Percentiles rank a stretch among this genome's conserved stretches.
Conservation (phyloP, 2,888 invertebrate genomes). For the Drepanosiphum platanoidis region DNA sequence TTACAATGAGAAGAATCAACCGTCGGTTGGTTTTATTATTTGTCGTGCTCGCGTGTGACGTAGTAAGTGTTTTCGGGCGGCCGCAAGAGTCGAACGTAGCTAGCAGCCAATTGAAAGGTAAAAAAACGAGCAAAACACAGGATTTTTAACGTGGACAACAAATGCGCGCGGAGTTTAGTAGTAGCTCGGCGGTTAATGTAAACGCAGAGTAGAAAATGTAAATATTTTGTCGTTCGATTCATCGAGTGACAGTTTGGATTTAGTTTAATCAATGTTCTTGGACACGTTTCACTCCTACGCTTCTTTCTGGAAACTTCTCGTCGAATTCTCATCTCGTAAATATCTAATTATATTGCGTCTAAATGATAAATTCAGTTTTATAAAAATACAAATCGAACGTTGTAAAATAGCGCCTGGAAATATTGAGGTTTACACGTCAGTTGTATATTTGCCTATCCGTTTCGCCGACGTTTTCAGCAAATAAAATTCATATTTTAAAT, state of each 20-base stretch:
- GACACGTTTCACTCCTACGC: no score
- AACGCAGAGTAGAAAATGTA: no score
- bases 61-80: conserved; percentile 53
- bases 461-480: conserved; percentile 5
- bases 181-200: no score
- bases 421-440: neutral
- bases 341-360: no score
- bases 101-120: conserved; percentile 39
- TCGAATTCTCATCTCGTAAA: no score
- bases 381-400: no score
- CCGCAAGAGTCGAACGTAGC: conserved; percentile 26
- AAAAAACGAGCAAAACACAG: neutral
- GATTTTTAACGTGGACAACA: neutral
- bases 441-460: conserved; percentile 9
- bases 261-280: no score
- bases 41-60: conserved; percentile 56
- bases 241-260: no score
- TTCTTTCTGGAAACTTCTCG: no score
- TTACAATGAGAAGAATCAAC: conserved; percentile 62
- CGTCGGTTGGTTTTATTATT: conserved; percentile 61
- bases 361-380: neutral
- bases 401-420: neutral
- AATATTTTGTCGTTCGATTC: no score
- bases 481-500: neutral
- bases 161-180: neutral